Evolutionary conservation across 1,140 invertebrate species (phyloP).

Genomic region (Caerostris extrusa): DNA sequence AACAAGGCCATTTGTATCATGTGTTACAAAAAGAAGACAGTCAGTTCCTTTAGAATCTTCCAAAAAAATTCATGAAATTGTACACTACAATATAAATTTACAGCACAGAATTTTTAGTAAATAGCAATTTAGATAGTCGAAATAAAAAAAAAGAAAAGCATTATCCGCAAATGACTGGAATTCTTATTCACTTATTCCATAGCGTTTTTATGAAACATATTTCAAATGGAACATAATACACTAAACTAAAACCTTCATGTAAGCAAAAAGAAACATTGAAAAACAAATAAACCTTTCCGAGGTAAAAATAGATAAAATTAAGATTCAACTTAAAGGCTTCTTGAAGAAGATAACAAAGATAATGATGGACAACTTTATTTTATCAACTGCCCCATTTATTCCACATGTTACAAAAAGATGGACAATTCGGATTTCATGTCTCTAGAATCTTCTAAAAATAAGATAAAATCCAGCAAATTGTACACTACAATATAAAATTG

Average conservation of each 20-base stretch:
- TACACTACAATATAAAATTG: neutral
- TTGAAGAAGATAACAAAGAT: neutral
- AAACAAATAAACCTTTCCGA: too few species aligned
- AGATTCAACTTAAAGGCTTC: neutral
- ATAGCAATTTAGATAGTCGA: neutral
- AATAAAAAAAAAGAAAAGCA: neutral
- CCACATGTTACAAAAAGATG: neutral
- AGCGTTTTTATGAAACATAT: neutral
- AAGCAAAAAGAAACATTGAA: too few species aligned
- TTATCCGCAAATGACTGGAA: neutral
- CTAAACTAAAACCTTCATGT: too few species aligned
- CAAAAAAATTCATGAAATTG: too few species aligned
- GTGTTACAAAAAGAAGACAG: too few species aligned
- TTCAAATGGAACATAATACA: neutral
- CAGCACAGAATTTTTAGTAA: neutral
- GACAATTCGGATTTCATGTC: neutral
- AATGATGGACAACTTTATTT: neutral
- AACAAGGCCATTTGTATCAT: too few species aligned
- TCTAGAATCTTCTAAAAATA: neutral
- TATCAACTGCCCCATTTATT: neutral
- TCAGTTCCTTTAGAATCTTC: too few species aligned
- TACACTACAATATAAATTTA: too few species aligned
- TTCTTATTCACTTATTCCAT: conserved; percentile 51
- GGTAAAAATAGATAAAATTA: too few species aligned
- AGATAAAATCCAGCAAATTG: neutral